Evolutionary conservation across 2,888 invertebrate species (phyloP).

Genomic region (Temnothorax unifasciatus): DNA sequence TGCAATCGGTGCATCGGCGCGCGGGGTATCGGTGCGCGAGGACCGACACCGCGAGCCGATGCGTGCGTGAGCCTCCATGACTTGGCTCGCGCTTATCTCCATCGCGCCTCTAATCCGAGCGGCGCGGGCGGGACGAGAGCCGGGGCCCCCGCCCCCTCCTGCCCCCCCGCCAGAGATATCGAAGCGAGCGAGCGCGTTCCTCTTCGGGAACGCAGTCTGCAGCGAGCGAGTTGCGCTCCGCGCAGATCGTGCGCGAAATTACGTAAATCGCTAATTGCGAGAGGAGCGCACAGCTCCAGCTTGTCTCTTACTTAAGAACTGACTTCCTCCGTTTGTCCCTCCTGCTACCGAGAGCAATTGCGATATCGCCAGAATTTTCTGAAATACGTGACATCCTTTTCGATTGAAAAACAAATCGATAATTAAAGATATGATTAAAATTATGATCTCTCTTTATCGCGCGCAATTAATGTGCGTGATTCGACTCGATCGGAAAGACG

Average conservation of each 20-base stretch:
- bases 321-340: neutral
- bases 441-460: neutral
- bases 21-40: slow-evolving; percentile 7
- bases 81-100: slow-evolving; percentile 52
- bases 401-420: neutral
- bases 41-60: slow-evolving; percentile 9
- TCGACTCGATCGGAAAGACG: neutral
- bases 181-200: slow-evolving; percentile 7
- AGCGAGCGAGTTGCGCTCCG: neutral
- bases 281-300: neutral
- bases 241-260: slow-evolving; percentile 26
- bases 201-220: slow-evolving; percentile 13
- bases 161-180: neutral
- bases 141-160: neutral
- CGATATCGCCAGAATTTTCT: neutral
- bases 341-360: neutral
- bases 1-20: slow-evolving; percentile 69
- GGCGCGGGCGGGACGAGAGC: neutral
- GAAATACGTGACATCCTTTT: neutral
- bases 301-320: slow-evolving; percentile 9
- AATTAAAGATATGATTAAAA: neutral
- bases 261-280: slow-evolving; percentile 40
- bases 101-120: slow-evolving; percentile 44
- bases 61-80: slow-evolving; percentile 28
- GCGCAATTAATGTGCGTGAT: neutral